Percentiles rank a stretch among this genome's conserved stretches.
These are phyloP conservation scores for Holothuria glaberrima DNA, from an alignment of 35 echinoderm and acorn worm species.

Conservation along the genomic window DNA sequence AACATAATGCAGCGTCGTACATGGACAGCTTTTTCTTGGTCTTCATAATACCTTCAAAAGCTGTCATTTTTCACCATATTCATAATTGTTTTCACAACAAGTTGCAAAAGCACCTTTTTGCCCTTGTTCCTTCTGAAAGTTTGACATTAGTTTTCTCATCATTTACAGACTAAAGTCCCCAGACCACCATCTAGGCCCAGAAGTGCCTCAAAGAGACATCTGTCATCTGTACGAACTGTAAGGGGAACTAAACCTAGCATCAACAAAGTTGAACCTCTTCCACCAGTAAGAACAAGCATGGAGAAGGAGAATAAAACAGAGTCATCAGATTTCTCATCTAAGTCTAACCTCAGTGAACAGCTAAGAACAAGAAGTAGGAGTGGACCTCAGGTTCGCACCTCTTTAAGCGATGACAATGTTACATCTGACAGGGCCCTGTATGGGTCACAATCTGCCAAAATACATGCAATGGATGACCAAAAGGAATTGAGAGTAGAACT, in stretches of 20 bases:
- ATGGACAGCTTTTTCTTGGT: no score
- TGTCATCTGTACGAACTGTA: constrained; percentile 43
- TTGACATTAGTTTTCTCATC: constrained; percentile 1
- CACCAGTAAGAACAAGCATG: constrained; percentile 58
- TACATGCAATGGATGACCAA: not conserved
- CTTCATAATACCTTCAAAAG: no score
- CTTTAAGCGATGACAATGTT: not conserved
- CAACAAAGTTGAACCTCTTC: constrained; percentile 77
- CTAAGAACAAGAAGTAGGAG: constrained; percentile 1
- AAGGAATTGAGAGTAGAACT: constrained; percentile 7
- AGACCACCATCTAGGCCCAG: constrained; percentile 85
- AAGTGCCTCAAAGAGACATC: constrained; percentile 64
- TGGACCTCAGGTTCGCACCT: constrained; percentile 7
- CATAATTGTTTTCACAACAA: no score
- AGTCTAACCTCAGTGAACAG: not conserved
- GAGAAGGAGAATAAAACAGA: constrained; percentile 2
- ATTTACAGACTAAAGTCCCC: constrained; percentile 74
- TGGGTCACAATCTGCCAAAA: not conserved
- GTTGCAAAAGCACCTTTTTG: no score
- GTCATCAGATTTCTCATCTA: not conserved
- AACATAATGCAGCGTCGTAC: no score
- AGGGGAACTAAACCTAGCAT: constrained; percentile 61
- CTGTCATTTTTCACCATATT: no score
- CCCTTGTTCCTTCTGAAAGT: not conserved
- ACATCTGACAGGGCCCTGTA: not conserved